phyloP scores from a whole-genome alignment of 2,888 invertebrate genomes.

The Noctua comes region DNA sequence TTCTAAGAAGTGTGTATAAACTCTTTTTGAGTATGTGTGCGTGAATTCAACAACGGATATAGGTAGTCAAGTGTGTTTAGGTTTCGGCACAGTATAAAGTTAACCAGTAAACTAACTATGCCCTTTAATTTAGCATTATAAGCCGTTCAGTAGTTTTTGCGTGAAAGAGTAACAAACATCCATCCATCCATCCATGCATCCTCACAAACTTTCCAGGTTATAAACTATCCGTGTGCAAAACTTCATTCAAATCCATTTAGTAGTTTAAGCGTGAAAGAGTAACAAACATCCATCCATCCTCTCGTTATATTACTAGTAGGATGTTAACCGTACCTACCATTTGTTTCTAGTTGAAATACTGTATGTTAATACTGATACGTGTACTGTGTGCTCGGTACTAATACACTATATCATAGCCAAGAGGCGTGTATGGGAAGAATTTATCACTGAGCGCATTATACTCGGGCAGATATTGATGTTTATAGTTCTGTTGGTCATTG shows the following conservation, averaged over 20 bases:
- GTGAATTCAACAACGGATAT: no score
- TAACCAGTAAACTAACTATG: background rate
- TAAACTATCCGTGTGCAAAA: no score
- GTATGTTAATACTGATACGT: background rate
- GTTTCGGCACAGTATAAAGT: background rate
- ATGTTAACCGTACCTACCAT: background rate
- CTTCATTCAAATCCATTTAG: no score
- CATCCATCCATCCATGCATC: no score
- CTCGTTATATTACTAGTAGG: no score
- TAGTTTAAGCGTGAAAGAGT: no score
- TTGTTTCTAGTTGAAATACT: background rate
- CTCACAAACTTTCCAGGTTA: no score
- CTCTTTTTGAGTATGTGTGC: background rate
- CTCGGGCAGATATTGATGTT: slow-evolving; percentile 55
- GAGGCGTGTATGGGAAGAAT: slow-evolving; percentile 43
- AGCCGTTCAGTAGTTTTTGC: no score
- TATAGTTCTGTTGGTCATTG: slow-evolving; percentile 54
- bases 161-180: no score
- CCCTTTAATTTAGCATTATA: background rate
- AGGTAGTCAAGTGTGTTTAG: background rate
- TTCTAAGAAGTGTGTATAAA: background rate
- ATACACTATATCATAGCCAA: slow-evolving; percentile 20
- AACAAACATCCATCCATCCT: no score
- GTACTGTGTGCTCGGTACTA: background rate
- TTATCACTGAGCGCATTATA: slow-evolving; percentile 36